Conservation (phyloP, 2,888 invertebrate genomes). For the Aquatica leii region DNA sequence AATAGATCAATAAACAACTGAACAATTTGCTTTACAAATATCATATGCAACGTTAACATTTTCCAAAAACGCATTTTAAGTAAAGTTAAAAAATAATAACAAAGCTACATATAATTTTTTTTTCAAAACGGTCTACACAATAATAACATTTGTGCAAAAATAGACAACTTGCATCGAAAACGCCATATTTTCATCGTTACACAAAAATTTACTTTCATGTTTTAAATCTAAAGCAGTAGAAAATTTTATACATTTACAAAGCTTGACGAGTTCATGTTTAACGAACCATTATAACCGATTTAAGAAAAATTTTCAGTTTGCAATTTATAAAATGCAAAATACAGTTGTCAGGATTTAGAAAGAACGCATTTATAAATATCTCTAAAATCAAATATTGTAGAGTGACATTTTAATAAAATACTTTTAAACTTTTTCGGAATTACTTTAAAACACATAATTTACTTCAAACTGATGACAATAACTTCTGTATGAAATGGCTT, state of each 20-base stretch:
- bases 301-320: constrained; percentile 25
- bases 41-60: too few relatives aligned
- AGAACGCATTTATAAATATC: neutral
- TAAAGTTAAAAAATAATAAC: too few relatives aligned
- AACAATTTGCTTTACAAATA: too few relatives aligned
- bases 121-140: too few relatives aligned
- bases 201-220: neutral
- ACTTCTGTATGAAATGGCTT: constrained; percentile 13
- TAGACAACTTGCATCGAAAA: neutral
- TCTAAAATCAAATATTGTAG: neutral
- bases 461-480: constrained; percentile 3
- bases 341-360: neutral
- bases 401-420: too few relatives aligned
- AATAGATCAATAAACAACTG: too few relatives aligned
- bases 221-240: constrained; percentile 13
- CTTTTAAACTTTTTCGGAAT: constrained; percentile 5
- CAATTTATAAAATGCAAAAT: constrained; percentile 16
- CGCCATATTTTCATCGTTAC: neutral
- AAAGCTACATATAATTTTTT: too few relatives aligned
- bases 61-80: too few relatives aligned
- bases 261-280: constrained; percentile 20
- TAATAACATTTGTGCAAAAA: too few relatives aligned
- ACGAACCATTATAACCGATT: constrained; percentile 24
- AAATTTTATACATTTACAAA: constrained; percentile 18
- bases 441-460: constrained; percentile 7